Evolutionary conservation across 2,888 invertebrate genomes (phyloP).

Genomic region (Ophioninae sp.): DNA sequence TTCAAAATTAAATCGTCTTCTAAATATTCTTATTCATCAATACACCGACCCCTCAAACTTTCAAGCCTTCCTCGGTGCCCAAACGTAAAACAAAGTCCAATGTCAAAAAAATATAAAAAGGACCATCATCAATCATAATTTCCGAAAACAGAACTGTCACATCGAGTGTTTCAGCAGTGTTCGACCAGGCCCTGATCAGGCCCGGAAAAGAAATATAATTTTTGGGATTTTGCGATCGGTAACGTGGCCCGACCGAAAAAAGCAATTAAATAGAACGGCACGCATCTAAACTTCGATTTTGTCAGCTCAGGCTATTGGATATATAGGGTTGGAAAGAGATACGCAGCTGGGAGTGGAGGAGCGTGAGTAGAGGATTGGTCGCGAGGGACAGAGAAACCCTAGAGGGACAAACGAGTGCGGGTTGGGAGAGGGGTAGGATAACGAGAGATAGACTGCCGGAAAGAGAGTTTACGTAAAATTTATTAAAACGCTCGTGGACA

Average conservation of each 20-base stretch:
- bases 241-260: constrained; percentile 10
- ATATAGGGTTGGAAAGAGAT: constrained; percentile 16
- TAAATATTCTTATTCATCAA: no score
- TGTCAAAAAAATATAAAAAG: constrained; percentile 2
- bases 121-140: not conserved
- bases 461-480: constrained; percentile 58
- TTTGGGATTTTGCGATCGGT: constrained; percentile 16
- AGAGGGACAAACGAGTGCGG: constrained; percentile 3
- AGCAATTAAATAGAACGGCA: constrained; percentile 35
- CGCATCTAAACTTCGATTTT: constrained; percentile 32
- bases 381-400: not conserved
- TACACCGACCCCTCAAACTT: no score
- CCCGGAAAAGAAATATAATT: constrained; percentile 20
- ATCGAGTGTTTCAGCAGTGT: not conserved
- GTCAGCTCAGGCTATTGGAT: constrained; percentile 9
- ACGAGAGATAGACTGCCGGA: constrained; percentile 53
- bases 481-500: constrained; percentile 58
- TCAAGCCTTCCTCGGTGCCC: not conserved
- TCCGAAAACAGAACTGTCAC: not conserved
- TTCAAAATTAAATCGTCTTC: no score
- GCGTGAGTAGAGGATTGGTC: no score
- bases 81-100: not conserved
- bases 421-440: not conserved
- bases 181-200: not conserved
- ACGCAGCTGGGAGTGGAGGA: not conserved